Evolutionary conservation across 1,140 invertebrate species (phyloP), one percentile per base, ranked within the genome.

Genomic region (Asobara japonica): DNA sequence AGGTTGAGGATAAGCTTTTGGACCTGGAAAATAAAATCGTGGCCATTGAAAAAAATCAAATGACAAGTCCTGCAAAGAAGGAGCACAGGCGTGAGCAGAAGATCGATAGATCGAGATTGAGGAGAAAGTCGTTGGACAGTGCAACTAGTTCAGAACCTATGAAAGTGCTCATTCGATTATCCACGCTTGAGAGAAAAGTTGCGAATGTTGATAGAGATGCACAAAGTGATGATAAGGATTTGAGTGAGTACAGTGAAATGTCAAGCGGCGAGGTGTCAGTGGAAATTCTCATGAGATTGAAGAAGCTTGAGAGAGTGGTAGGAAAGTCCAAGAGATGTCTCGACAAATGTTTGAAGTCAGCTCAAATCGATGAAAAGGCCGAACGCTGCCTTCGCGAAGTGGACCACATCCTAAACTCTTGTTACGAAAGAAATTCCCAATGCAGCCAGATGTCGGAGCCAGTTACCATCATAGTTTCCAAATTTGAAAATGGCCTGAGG

Each of bases 1-100:
- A 96, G 84, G 89, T 96, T 13, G 94, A 96, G 82, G 91, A 94
- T 27, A 96, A 96, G 82, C 85, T 96, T 13, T 88, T 89, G 7
- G 93, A 96, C 80, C 83, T 96, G 65, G 94, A 96, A 85, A 91
- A 90, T 60, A 94, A 94, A 85, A 92, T 95, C 3, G 88, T 89
- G 65, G 87, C 90, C 29, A 84, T 94, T 25, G 92, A 94, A 84
- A 89, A 86, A 82, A 89, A 82, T 80, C 88, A 85, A 90, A 85
- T 77, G 82, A 76, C 13, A 10, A 25, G 71, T 87, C n/a, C 67
- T 87, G 86, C 81, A 80, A 88, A 78, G 86, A 90, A 78, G 74
- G 83, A 85, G 76, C 85, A 78, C 66, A 88, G 70, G 82, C 88
- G 69, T 87, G 91, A 81, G 84, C 91, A 74, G 86, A 89, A 82